These are phyloP conservation scores for Diacarnus erythraeanus DNA, from an alignment of 37 sponge, comb jelly and placozoan genomes.

Conservation along the genomic window DNA sequence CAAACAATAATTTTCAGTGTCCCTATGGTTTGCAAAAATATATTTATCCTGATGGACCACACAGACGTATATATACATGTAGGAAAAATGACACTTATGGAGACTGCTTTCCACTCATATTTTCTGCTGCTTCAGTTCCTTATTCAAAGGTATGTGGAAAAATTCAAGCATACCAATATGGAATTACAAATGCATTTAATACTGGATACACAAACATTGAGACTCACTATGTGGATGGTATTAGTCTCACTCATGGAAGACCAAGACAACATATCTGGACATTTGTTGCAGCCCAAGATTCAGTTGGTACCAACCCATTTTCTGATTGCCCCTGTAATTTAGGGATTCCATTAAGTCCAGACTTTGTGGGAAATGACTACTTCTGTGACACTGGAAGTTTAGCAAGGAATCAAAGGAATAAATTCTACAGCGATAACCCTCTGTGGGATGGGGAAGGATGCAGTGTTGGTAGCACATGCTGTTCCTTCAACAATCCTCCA, in stretches of 20 bases:
- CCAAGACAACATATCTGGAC: conserved; percentile 37
- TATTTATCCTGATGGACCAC: too few relatives aligned
- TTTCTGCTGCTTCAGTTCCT: not conserved
- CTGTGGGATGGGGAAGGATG: conserved; percentile 51
- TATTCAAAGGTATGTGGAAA: conserved; percentile 59
- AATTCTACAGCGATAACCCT: conserved; percentile 27
- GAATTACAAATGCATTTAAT: conserved; percentile 13
- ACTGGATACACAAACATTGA: not conserved
- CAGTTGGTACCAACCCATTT: too few relatives aligned
- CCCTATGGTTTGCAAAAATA: too few relatives aligned
- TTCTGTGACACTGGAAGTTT: conserved; percentile 24
- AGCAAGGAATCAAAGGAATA: not conserved
- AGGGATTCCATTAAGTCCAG: not conserved
- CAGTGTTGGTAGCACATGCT: not conserved
- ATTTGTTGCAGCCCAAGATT: too few relatives aligned
- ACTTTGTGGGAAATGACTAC: conserved; percentile 12
- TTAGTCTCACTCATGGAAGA: conserved; percentile 21
- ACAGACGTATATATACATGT: too few relatives aligned
- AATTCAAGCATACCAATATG: conserved; percentile 46
- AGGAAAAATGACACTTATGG: too few relatives aligned
- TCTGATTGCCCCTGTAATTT: too few relatives aligned
- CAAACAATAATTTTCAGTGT: too few relatives aligned
- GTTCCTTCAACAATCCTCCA: conserved; percentile 10
- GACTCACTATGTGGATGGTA: conserved; percentile 27
- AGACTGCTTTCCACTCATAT: conserved; percentile 27